Conservation (phyloP, 2,797 vertebrate genomes). For the Selene dorsalis region DNA sequence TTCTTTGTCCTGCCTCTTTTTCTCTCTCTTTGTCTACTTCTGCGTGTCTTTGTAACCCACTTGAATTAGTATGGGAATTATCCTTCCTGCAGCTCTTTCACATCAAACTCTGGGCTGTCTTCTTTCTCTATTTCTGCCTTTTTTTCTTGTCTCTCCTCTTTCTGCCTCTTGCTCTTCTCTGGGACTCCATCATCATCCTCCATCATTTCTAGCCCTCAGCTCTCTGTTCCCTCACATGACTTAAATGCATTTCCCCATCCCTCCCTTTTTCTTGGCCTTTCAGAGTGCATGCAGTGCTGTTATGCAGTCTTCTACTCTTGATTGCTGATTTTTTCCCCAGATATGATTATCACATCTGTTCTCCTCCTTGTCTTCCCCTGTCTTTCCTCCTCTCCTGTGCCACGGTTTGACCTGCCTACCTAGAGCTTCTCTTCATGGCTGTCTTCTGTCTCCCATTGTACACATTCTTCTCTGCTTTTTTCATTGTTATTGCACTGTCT, state of each 20-base stretch:
- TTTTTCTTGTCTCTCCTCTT: constrained; percentile 26
- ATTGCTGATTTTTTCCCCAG: constrained; percentile 15
- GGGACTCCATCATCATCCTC: constrained; percentile 38
- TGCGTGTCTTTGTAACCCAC: constrained; percentile 28
- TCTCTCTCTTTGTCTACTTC: constrained; percentile 29
- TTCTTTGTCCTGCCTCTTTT: constrained; percentile 10
- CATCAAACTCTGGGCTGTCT: constrained; percentile 40
- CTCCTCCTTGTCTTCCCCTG: background rate
- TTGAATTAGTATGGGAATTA: constrained; percentile 49
- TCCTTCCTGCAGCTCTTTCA: constrained; percentile 44
- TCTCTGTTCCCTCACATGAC: constrained; percentile 45
- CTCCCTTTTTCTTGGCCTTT: constrained; percentile 30
- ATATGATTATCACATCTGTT: constrained; percentile 28
- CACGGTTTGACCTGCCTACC: constrained; percentile 32
- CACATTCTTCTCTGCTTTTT: constrained; percentile 12
- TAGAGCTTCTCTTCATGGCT: constrained; percentile 18
- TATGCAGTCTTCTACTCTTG: constrained; percentile 22
- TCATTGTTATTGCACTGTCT: constrained; percentile 25
- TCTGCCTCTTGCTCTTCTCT: constrained; percentile 38
- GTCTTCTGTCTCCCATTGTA: constrained; percentile 8
- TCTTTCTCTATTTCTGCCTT: constrained; percentile 30
- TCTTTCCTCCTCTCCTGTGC: constrained; percentile 24
- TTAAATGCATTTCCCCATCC: constrained; percentile 41
- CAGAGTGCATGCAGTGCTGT: constrained; percentile 31
- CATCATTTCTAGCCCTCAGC: constrained; percentile 43